These are phyloP conservation scores for Polyodon spathula DNA, from an alignment of 2,113 vertebrate genomes.

Conservation along the genomic window DNA sequence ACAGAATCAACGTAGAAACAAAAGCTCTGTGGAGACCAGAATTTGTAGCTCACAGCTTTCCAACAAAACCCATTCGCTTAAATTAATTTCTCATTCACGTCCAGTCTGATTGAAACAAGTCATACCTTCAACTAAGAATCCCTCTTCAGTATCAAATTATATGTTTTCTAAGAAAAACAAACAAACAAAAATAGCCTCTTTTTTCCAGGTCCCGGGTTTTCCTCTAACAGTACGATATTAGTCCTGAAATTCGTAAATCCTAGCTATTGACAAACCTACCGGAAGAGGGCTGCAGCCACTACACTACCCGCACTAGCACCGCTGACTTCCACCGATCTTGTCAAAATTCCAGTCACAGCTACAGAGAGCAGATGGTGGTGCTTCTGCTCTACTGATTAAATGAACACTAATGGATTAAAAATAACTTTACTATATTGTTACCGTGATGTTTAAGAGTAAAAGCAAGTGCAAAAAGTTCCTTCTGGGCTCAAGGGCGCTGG, in stretches of 20 bases:
- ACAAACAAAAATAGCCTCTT: not conserved
- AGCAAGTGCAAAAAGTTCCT: too few relatives aligned
- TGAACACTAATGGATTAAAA: conserved; percentile 37
- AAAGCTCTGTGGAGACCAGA: conserved; percentile 10
- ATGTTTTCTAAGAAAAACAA: not conserved
- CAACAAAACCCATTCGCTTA: conserved; percentile 1
- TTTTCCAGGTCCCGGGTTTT: conserved; percentile 15
- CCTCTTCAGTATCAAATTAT: not conserved
- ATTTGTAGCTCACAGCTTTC: conserved; percentile 7
- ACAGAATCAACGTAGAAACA: conserved; percentile 1
- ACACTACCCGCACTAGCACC: conserved; percentile 8
- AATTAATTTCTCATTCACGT: conserved; percentile 1
- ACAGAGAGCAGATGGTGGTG: conserved; percentile 47
- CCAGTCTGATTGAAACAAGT: not conserved
- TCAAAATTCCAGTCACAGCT: conserved; percentile 26
- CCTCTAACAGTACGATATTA: conserved; percentile 10
- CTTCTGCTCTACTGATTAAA: conserved; percentile 27
- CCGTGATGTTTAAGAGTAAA: too few relatives aligned
- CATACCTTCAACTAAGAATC: not conserved
- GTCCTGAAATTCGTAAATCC: conserved; percentile 10
- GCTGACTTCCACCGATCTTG: conserved; percentile 22
- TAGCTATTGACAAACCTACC: conserved; percentile 9
- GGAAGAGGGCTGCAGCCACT: conserved; percentile 10
- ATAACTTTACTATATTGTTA: conserved; percentile 16
- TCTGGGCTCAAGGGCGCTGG: too few relatives aligned